Base-by-base conservation (phyloP, 2,888 invertebrate genomes). In the Baccha elongata region DNA sequence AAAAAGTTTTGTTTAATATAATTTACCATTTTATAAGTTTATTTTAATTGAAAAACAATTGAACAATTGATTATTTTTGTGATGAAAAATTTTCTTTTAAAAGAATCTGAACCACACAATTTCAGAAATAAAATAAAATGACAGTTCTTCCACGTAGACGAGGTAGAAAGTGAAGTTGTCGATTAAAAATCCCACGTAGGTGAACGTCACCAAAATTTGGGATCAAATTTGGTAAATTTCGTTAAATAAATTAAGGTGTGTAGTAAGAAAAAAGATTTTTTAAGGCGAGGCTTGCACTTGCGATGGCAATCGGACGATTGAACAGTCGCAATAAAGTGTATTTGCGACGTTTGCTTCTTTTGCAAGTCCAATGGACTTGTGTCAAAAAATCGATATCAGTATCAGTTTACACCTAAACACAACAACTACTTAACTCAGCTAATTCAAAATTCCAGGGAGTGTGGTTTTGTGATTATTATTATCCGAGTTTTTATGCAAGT, bases 121-220 rank as follows among this genome's bases (percentile, higher is more conserved):
- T 68, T 55, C 11, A 32, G 19, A 8, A 44, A 1, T 17, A 55
- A 29, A 78, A 62, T 44, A 10, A 52, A 84, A 71, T 79, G 74
- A 79, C 73, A 84, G 69, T 21, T 62, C 48, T 15, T 84, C 84
- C 84, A 84, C 84, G 84, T 79, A 84, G 78, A 53, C 74, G 69
- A 69, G 37, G 40, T 46, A 58, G 21, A 50, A 78, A 71, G 55
- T 83, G 72, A 83, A 72, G 72, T 68, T 74, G 60, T 55, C 50
- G 50, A 11, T 46, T 6, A 37, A 76, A 83, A 78, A 44, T 50
- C 37, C 83, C 72, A 83, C 83, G 83, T 83, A 71, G 55, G 17
- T 44, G 42, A 73, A 83, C 83, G 83, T 83, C 83, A 83, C 32
- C 83, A 83, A 1, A 7, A 37, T 55, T 67, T 52, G 62, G 71